Evolutionary conservation across 2,888 invertebrate genomes (phyloP).

Genomic region (Formica aserva): DNA sequence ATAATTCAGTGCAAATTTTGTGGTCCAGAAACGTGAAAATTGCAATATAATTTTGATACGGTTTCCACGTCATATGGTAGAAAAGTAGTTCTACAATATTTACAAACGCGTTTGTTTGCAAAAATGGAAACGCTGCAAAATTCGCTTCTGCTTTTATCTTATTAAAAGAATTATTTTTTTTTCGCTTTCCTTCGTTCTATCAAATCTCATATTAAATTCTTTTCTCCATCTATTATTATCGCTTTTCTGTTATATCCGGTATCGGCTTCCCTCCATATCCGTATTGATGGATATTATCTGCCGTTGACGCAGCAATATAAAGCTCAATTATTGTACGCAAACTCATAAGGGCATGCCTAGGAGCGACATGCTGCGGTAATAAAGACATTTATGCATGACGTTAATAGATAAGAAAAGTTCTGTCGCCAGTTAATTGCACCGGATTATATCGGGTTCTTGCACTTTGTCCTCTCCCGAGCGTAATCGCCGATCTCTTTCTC

Average conservation of each 20-base stretch:
- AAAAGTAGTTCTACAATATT: neutral
- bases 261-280: neutral
- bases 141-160: neutral
- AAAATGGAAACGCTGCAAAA: neutral
- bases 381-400: conserved; percentile 46
- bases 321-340: neutral
- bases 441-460: conserved; percentile 44
- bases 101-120: neutral
- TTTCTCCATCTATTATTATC: neutral
- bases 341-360: conserved; percentile 20
- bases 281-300: neutral
- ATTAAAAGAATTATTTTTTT: neutral
- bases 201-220: neutral
- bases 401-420: conserved; percentile 55
- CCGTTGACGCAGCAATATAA: neutral
- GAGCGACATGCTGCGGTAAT: conserved; percentile 30
- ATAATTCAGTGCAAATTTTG: conserved; percentile 50
- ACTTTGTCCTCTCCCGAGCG: conserved; percentile 38
- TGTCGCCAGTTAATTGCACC: conserved; percentile 40
- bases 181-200: neutral
- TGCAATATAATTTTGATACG: conserved; percentile 15
- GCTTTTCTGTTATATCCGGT: neutral
- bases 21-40: conserved; percentile 29
- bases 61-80: neutral
- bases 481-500: conserved; percentile 48